These are phyloP conservation scores for Apodemus speciosus DNA, from an alignment of 2,113 vertebrate genomes.

Conservation along the genomic window DNA sequence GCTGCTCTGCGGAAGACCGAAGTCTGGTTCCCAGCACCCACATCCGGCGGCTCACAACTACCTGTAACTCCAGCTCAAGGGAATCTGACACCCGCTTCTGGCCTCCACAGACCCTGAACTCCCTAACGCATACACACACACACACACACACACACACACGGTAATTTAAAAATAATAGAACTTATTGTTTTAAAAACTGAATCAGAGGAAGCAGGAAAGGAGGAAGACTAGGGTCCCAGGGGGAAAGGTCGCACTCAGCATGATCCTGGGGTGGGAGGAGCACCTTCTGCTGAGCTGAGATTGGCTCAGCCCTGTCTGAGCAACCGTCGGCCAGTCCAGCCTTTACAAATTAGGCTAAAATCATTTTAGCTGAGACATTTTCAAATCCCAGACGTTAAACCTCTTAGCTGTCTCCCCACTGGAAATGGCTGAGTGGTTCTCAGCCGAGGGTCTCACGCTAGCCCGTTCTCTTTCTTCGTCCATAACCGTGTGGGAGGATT, in stretches of 20 bases:
- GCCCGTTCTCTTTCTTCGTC: not conserved
- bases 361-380: not conserved
- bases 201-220: not conserved
- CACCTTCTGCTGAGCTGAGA: too few species aligned
- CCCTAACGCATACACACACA: not conserved
- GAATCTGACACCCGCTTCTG: not conserved
- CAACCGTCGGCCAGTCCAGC: not conserved
- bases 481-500: not conserved
- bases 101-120: not conserved
- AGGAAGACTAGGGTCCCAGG: not conserved
- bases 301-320: too few species aligned
- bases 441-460: not conserved
- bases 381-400: not conserved
- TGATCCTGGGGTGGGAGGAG: not conserved
- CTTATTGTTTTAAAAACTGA: not conserved
- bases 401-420: not conserved
- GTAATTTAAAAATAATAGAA: not conserved
- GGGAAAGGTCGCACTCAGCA: not conserved
- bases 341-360: not conserved
- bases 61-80: not conserved
- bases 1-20: not conserved
- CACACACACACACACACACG: not conserved
- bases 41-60: not conserved
- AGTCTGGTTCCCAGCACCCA: not conserved
- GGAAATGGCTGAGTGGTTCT: not conserved